These are phyloP conservation scores for Adelphocoris suturalis DNA, from an alignment of 2,888 invertebrate genomes.

Conservation along the genomic window DNA sequence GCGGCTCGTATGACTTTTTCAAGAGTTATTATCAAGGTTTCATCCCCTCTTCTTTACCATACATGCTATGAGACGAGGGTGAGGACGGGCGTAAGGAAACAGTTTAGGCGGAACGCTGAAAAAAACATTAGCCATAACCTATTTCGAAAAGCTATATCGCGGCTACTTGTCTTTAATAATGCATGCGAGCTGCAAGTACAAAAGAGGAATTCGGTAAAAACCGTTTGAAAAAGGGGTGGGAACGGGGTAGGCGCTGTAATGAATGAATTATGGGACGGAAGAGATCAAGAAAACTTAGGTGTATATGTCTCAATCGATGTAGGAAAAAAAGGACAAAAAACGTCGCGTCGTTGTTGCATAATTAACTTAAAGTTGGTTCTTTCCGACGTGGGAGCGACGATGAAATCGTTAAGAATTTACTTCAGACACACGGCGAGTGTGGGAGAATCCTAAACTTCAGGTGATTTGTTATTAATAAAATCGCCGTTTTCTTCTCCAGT, in stretches of 20 bases:
- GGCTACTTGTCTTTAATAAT: neutral
- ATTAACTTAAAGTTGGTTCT: neutral
- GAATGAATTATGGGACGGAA: neutral
- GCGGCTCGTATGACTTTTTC: conserved; percentile 3
- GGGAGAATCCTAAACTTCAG: neutral
- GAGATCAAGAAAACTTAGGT: conserved; percentile 37
- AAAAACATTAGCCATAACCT: neutral
- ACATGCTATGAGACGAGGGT: neutral
- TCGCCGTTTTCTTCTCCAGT: neutral
- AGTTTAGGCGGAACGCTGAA: neutral
- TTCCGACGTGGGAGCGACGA: neutral
- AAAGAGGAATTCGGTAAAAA: neutral
- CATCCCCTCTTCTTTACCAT: neutral
- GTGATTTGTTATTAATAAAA: conserved; percentile 39
- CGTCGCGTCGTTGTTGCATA: conserved; percentile 4
- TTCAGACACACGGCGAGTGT: neutral
- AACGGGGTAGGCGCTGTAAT: neutral
- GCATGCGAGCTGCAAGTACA: neutral
- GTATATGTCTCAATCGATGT: conserved; percentile 28
- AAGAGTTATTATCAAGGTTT: neutral
- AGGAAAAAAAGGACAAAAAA: neutral
- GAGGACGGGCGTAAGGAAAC: neutral
- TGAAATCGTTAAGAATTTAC: conserved; percentile 38
- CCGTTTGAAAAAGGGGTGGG: neutral
- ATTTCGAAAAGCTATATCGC: neutral